Base-by-base conservation (phyloP, 2,113 vertebrate genomes). In the Chlamydotis undulata region DNA sequence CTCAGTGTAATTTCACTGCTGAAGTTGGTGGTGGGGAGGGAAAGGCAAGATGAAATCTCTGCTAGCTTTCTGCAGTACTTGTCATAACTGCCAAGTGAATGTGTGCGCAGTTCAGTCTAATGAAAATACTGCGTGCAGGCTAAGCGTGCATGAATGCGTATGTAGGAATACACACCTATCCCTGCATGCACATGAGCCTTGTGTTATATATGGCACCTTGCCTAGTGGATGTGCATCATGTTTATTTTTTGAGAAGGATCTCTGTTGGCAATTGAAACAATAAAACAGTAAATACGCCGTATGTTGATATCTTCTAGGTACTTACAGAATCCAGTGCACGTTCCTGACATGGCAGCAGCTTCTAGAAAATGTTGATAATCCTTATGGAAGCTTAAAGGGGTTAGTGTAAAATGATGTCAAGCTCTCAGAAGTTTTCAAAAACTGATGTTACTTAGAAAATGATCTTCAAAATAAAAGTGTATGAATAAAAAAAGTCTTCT, bases 161-260 rank as follows among this genome's bases (percentile, higher is more conserved):
- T 19, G 22, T 57, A 39, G 39, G 71, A 56, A 52, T 71, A 37
- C 6, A 14, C 6, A 60, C 7, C 2, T 29, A 6, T 43, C 28
- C 10, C 14, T 50, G 19, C 1, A 1, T 37, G 31, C 21, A 14
- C 0, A 0, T 61, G 7, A 77, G 28, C 39, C 24, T 49, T 56
- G 23, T 7, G 6, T 39, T 49, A 19, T 60, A 26, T 14, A 31
- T 45, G 39, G 10, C 23, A n/a, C 17, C 29, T 79, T 89, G 17
- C 21, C 15, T 14, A 17, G 11, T 28, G 35, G 33, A 6, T 31
- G 5, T 56, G 23, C 52, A 39, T 73, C 5, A 4, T n/a, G 9
- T 68, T 65, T 68, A 2, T 59, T 79, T 79, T 93, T 60, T n/a
- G 71, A 61, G 23, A 77, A 45, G 14, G 14, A 63, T 61, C 7